Evolutionary conservation across 2,888 invertebrate species (phyloP).

Genomic region (Drosophila nigricruria): DNA sequence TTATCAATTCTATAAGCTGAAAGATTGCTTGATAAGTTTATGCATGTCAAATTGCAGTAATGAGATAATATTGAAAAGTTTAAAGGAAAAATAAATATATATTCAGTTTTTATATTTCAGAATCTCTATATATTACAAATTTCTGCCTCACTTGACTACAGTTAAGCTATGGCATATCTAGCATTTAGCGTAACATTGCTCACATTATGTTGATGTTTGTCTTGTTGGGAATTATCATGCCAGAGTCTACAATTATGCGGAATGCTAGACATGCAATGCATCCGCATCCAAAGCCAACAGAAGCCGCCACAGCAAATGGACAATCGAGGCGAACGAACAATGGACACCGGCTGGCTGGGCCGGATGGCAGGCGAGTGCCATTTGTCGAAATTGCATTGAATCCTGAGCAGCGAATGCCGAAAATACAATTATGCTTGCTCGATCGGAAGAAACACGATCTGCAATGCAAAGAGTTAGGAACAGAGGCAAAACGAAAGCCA

Average conservation of each 20-base stretch:
- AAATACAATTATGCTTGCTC: constrained; percentile 73
- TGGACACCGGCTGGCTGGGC: constrained; percentile 40
- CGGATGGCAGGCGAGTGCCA: constrained; percentile 57
- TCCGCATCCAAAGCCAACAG: constrained; percentile 41
- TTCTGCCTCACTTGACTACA: not conserved
- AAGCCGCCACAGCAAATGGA: constrained; percentile 46
- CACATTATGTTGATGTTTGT: constrained; percentile 52
- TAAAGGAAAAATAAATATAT: not conserved
- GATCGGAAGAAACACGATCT: constrained; percentile 70
- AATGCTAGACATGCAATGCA: constrained; percentile 62
- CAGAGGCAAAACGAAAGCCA: constrained; percentile 55
- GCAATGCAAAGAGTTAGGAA: constrained; percentile 33
- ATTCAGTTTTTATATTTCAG: too few species aligned
- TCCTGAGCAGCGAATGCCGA: constrained; percentile 61
- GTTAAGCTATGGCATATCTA: constrained; percentile 26
- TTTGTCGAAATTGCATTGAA: constrained; percentile 69
- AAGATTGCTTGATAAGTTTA: not conserved
- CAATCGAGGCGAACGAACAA: constrained; percentile 48
- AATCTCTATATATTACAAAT: too few species aligned
- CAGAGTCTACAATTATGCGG: constrained; percentile 71
- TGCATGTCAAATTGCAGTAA: not conserved
- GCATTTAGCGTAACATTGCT: constrained; percentile 54
- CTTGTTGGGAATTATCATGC: constrained; percentile 67
- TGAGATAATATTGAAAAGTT: not conserved
- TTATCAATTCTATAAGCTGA: not conserved